These are phyloP conservation scores for Luidia sarsii DNA, from an alignment of 53 echinoderm and acorn worm species.

Conservation along the genomic window DNA sequence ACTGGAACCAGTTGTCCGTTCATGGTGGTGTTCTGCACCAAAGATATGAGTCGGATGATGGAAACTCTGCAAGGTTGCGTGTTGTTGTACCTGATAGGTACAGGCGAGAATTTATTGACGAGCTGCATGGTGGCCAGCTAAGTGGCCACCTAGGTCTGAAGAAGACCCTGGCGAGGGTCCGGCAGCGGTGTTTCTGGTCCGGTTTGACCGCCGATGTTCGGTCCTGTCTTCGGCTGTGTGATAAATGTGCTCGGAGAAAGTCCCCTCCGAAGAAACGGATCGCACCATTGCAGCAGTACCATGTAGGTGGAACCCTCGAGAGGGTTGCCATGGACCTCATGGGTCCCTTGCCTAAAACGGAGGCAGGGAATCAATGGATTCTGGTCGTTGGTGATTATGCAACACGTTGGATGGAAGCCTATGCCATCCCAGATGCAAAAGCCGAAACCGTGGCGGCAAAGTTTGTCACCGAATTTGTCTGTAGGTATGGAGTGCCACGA, in stretches of 20 bases:
- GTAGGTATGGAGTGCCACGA: background rate
- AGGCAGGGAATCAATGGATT: conserved; percentile 44
- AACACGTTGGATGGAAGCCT: conserved; percentile 28
- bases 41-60: conserved; percentile 23
- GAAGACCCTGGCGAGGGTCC: conserved; percentile 55
- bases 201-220: conserved; percentile 56
- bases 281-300: background rate
- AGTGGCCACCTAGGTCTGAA: conserved; percentile 67
- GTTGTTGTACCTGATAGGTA: background rate
- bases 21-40: background rate
- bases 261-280: conserved; percentile 15
- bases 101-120: background rate
- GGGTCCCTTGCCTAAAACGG: conserved; percentile 49
- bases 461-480: background rate
- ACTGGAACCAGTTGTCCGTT: background rate
- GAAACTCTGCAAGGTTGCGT: background rate
- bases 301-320: conserved; percentile 14
- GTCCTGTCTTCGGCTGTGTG: conserved; percentile 39
- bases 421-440: background rate
- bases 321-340: conserved; percentile 62
- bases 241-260: conserved; percentile 47
- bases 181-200: conserved; percentile 56
- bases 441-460: conserved; percentile 1
- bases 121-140: conserved; percentile 50
- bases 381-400: conserved; percentile 56